Percentiles rank a stretch among this genome's conserved stretches.
Conservation (phyloP, 30 jellyfish, hydroid and myxozoan species). For the Mastigias papua region DNA sequence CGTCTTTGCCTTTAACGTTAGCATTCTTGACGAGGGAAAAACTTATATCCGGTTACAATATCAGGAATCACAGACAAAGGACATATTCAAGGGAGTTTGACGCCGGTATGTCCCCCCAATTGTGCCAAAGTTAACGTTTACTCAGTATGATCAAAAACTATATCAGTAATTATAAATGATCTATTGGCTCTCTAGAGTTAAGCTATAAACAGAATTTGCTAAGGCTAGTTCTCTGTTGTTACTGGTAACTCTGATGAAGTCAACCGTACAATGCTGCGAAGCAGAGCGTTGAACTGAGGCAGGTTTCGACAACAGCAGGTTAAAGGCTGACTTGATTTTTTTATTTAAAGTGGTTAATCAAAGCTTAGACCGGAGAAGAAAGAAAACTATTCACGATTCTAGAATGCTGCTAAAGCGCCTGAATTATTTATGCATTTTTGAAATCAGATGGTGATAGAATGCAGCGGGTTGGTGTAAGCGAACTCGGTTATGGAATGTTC, state of each 20-base stretch:
- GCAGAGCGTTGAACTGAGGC: not conserved
- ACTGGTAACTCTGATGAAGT: not conserved
- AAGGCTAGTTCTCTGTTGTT: not conserved
- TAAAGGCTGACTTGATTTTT: not conserved
- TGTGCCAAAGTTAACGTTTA: no score
- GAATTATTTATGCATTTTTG: slow-evolving; percentile 33
- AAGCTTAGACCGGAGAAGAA: slow-evolving; percentile 38
- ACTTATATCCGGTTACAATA: no score
- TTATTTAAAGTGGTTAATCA: slow-evolving; percentile 40
- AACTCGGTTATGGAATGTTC: slow-evolving; percentile 30
- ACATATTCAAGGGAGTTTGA: no score
- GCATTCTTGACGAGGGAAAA: no score
- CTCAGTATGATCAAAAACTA: no score
- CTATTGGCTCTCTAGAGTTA: no score
- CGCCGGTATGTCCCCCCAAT: no score
- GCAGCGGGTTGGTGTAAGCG: slow-evolving; percentile 20
- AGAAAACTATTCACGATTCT: slow-evolving; percentile 33
- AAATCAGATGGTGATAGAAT: slow-evolving; percentile 52
- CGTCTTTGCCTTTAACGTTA: no score
- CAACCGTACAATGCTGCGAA: not conserved
- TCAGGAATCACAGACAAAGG: no score
- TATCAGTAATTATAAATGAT: no score
- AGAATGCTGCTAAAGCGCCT: slow-evolving; percentile 53
- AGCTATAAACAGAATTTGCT: not conserved
- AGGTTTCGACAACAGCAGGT: not conserved